Evolutionary conservation across 1,140 invertebrate genomes (phyloP).

Genomic region (Asobara japonica): DNA sequence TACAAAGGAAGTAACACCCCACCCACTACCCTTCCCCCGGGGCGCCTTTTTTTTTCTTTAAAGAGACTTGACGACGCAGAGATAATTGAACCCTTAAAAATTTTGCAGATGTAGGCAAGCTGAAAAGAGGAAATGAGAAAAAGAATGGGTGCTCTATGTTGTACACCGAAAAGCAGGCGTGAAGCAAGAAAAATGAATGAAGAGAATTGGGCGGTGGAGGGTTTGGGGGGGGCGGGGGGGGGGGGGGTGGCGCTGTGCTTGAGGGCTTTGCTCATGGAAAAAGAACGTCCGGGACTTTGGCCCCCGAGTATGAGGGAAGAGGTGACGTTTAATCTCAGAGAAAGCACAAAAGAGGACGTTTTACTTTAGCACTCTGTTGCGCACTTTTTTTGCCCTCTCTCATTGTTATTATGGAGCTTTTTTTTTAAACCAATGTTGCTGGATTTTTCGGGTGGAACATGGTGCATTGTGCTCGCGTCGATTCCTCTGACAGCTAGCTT

Average conservation of each 20-base stretch:
- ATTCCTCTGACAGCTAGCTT: background rate
- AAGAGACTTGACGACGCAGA: constrained; percentile 18
- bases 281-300: constrained; percentile 27
- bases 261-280: constrained; percentile 29
- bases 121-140: constrained; percentile 27
- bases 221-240: background rate
- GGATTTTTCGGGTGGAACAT: background rate
- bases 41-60: background rate
- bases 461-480: background rate
- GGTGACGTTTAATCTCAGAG: constrained; percentile 55
- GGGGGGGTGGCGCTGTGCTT: background rate
- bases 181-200: constrained; percentile 18
- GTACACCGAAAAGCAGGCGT: constrained; percentile 31
- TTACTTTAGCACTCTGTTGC: constrained; percentile 55
- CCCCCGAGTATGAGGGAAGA: constrained; percentile 31
- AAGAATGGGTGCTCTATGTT: constrained; percentile 8
- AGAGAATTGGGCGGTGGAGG: background rate
- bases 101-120: constrained; percentile 19
- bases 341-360: constrained; percentile 51
- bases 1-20: constrained; percentile 1
- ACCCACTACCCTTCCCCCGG: background rate
- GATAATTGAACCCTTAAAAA: constrained; percentile 50
- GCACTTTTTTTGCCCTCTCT: constrained; percentile 38
- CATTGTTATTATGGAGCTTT: background rate
- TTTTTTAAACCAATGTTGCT: background rate